phyloP scores from a whole-genome alignment of 2,888 invertebrate species.

The Pimpla rufipes region DNA sequence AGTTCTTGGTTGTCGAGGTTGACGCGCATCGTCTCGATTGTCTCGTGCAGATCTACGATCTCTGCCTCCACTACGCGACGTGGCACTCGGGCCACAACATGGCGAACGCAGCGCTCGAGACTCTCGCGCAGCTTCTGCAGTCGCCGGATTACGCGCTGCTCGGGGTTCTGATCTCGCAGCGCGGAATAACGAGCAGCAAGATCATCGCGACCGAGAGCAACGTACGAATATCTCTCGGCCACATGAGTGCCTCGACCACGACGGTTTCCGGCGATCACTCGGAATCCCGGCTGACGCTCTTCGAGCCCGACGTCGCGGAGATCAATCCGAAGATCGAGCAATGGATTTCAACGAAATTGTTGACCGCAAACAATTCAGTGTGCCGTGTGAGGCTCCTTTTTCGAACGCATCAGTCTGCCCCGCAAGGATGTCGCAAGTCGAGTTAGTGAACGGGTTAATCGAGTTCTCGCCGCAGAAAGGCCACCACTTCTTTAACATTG shows the following conservation, averaged over 20 bases:
- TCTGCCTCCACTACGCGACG: slow-evolving; percentile 90
- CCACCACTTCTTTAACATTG: too few relatives aligned
- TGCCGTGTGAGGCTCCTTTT: too few relatives aligned
- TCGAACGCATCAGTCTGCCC: too few relatives aligned
- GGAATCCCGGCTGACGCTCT: slow-evolving; percentile 75
- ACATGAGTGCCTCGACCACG: slow-evolving; percentile 75
- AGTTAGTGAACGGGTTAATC: too few relatives aligned
- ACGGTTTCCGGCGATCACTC: slow-evolving; percentile 74
- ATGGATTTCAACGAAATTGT: too few relatives aligned
- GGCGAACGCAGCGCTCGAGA: slow-evolving; percentile 94
- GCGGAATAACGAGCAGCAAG: slow-evolving; percentile 83
- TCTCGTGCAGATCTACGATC: slow-evolving; percentile 90
- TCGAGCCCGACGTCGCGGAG: slow-evolving; percentile 78
- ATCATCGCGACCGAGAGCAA: slow-evolving; percentile 69
- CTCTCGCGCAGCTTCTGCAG: slow-evolving; percentile 87
- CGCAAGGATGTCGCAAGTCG: too few relatives aligned
- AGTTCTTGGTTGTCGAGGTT: slow-evolving; percentile 87
- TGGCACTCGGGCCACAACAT: slow-evolving; percentile 93
- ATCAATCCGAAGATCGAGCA: slow-evolving; percentile 79
- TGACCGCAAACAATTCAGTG: too few relatives aligned
- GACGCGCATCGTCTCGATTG: slow-evolving; percentile 75
- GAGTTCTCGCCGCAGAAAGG: too few relatives aligned
- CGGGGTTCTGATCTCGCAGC: slow-evolving; percentile 84
- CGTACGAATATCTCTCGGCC: slow-evolving; percentile 56
- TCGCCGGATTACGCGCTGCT: slow-evolving; percentile 85